phyloP scores from a whole-genome alignment of 2,888 invertebrate species.

The Cerastis rubricosa region DNA sequence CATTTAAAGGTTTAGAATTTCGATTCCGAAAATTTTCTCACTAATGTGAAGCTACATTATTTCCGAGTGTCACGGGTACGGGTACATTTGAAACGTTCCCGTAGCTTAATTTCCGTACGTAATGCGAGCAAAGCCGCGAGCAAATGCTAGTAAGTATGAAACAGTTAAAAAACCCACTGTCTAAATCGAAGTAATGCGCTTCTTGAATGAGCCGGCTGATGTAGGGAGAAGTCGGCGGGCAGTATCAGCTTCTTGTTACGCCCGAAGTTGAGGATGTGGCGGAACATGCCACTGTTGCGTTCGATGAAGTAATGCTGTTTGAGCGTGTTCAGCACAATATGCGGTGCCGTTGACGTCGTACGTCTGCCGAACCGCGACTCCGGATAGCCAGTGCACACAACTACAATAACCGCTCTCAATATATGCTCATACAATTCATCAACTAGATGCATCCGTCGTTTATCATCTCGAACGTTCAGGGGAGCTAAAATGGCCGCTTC shows the following conservation, averaged over 20 bases:
- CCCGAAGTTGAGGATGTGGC: conserved; percentile 99
- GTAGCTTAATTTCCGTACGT: no score
- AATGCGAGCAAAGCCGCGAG: no score
- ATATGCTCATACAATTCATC: conserved; percentile 47
- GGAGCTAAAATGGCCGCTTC: no score
- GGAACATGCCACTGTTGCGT: conserved; percentile 99
- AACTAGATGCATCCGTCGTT: conserved; percentile 64
- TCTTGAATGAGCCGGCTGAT: conserved; percentile 97
- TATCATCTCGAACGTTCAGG: conserved; percentile 53
- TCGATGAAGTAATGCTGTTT: conserved; percentile 99
- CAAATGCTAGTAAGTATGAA: no score
- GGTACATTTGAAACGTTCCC: no score
- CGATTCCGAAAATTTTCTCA: no score
- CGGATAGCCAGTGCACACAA: conserved; percentile 92
- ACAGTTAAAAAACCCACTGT: conserved; percentile 93
- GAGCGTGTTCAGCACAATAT: conserved; percentile 98
- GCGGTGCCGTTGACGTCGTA: conserved; percentile 99
- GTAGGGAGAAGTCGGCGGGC: conserved; percentile 96
- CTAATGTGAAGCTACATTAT: no score
- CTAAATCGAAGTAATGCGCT: conserved; percentile 97
- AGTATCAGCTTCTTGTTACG: conserved; percentile 96
- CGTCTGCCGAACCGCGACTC: conserved; percentile 97
- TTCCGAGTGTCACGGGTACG: no score
- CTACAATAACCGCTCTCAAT: conserved; percentile 29
- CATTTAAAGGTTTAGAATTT: conserved; percentile 15